These are phyloP conservation scores for Eupithecia subfuscata DNA, from an alignment of 2,888 invertebrate species.

Conservation along the genomic window DNA sequence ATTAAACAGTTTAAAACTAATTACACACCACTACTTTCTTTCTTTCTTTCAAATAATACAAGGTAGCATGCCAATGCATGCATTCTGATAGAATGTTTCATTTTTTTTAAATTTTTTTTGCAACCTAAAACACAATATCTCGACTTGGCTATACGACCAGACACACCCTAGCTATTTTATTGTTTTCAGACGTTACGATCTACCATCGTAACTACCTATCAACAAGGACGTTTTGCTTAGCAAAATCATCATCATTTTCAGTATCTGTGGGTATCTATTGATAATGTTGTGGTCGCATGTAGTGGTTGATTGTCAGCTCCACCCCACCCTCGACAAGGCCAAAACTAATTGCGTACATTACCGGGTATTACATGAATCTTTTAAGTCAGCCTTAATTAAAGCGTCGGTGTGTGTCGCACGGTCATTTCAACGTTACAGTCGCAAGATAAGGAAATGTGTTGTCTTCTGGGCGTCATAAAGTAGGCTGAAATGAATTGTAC, in stretches of 20 bases:
- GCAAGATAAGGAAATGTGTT: slow-evolving; percentile 7
- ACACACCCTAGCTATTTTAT: background rate
- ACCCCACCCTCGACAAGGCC: slow-evolving; percentile 33
- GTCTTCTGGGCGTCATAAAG: slow-evolving; percentile 16
- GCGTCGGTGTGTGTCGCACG: slow-evolving; percentile 22
- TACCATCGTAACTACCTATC: background rate
- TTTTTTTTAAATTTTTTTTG: background rate
- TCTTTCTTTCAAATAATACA: background rate
- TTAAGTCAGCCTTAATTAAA: slow-evolving; percentile 34
- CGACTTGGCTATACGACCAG: background rate
- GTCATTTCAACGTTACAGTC: slow-evolving; percentile 7
- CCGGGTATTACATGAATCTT: slow-evolving; percentile 32
- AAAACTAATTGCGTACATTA: slow-evolving; percentile 45
- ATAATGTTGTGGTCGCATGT: background rate
- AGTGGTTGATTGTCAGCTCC: background rate
- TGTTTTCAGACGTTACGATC: background rate
- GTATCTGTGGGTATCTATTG: background rate
- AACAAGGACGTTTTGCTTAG: background rate
- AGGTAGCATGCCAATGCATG: background rate
- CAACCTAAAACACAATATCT: background rate
- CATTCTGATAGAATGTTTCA: background rate
- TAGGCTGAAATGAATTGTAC: slow-evolving; percentile 16
- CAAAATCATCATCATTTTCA: background rate
- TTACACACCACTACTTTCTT: too few species aligned
- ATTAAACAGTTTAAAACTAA: background rate